Evolutionary conservation across 2,888 invertebrate species (phyloP), one percentile per base, ranked within the genome.

Genomic region (Ennomos quercinarius): DNA sequence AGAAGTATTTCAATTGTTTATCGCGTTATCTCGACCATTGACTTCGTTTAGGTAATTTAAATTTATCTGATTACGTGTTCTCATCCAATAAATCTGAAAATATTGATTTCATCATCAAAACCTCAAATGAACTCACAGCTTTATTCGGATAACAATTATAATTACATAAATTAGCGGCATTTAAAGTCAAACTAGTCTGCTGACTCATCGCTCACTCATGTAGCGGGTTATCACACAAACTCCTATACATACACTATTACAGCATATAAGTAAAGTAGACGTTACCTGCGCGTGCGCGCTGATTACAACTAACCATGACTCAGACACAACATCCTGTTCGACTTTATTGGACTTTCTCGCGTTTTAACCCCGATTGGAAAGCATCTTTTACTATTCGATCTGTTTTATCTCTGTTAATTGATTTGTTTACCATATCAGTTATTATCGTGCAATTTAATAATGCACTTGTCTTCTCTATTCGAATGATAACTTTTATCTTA

Each of bases 211-310:
- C 64, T 77, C 74, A 78, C 84, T 87, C 90, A 87, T 87, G 90
- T 88, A 86, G 84, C 77, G 75, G 75, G 84, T 89, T 89, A 90
- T 90, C 90, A 86, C 68, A 72, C 71, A 73, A 71, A 66, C 58
- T 70, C 61, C 70, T 71, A 77, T 73, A 76, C 72, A 74, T 72
- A 73, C 77, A 74, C 76, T 81, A 77, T 80, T 81, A 80, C 76
- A 68, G 77, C 78, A 77, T 67, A 71, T 74, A 73, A 70, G 73
- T 76, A 77, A 77, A 76, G 76, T 82, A 78, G 84, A 85, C 78
- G 79, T 77, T 88, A 88, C 90, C 88, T 87, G 87, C 86, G 89
- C 87, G 85, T 81, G 87, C 86, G 87, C 86, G 84, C 78, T 76
- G 85, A 82, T 81, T 83, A 81, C 83, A 77, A 76, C 79, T 67